These are phyloP conservation scores for Cerastis leucographa DNA, from an alignment of 2,888 invertebrate species.

Conservation along the genomic window DNA sequence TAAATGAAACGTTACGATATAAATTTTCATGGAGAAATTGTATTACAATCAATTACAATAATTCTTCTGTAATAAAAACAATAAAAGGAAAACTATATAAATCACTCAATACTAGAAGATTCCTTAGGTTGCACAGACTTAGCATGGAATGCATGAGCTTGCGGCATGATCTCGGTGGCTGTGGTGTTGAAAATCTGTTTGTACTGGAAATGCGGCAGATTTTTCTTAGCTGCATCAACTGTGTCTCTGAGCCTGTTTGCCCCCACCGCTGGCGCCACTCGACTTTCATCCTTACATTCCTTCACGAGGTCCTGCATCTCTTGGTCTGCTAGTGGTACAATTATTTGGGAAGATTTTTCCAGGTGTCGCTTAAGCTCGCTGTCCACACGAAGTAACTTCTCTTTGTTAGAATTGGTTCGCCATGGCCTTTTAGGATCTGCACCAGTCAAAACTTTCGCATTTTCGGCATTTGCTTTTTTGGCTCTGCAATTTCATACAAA, in stretches of 20 bases:
- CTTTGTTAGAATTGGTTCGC: conserved; percentile 84
- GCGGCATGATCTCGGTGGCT: conserved; percentile 79
- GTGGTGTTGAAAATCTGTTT: conserved; percentile 81
- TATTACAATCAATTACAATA: conserved; percentile 21
- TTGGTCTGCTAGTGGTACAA: conserved; percentile 76
- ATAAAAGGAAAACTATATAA: conserved; percentile 1
- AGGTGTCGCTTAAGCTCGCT: conserved; percentile 81
- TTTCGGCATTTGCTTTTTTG: conserved; percentile 69
- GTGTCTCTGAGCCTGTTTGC: conserved; percentile 77
- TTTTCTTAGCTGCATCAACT: conserved; percentile 81
- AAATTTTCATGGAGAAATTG: conserved; percentile 4
- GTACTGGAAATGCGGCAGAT: conserved; percentile 85
- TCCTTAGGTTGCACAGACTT: conserved; percentile 29
- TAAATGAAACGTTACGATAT: conserved; percentile 6
- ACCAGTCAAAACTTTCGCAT: conserved; percentile 50
- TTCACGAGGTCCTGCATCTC: conserved; percentile 80
- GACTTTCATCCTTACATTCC: conserved; percentile 75
- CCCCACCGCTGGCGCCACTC: conserved; percentile 67
- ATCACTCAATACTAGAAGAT: conserved; percentile 30
- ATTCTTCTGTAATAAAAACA: background rate
- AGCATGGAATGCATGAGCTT: conserved; percentile 71
- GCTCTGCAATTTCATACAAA: conserved; percentile 70
- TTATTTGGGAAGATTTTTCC: conserved; percentile 75
- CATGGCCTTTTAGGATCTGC: conserved; percentile 84
- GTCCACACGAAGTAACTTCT: conserved; percentile 83